A percentile compares a stretch with the other conserved stretches of the same genome.
These are phyloP conservation scores for Neostethus bicornis DNA, from an alignment of 2,797 vertebrate species.

Conservation along the genomic window DNA sequence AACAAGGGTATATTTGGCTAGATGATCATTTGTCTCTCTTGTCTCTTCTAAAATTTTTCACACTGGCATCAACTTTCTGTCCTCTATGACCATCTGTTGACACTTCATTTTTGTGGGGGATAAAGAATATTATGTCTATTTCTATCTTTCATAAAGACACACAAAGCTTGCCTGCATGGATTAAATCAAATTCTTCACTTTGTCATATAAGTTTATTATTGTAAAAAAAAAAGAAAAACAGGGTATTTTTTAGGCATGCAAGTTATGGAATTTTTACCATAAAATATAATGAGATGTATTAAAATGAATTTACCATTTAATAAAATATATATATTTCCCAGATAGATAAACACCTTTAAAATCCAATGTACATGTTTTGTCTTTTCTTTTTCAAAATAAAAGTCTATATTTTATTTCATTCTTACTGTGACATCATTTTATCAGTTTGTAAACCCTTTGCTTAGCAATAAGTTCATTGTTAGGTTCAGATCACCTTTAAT, in stretches of 20 bases:
- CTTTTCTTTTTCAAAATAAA: slow-evolving; percentile 38
- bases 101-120: slow-evolving; percentile 13
- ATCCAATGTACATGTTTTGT: slow-evolving; percentile 13
- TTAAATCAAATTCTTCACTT: slow-evolving; percentile 42
- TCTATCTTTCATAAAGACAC: slow-evolving; percentile 39
- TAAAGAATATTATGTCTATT: slow-evolving; percentile 17
- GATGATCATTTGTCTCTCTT: slow-evolving; percentile 11
- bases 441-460: slow-evolving; percentile 64
- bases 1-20: slow-evolving; percentile 1
- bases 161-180: slow-evolving; percentile 67
- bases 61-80: slow-evolving; percentile 33
- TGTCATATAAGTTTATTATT: slow-evolving; percentile 57
- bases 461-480: slow-evolving; percentile 58
- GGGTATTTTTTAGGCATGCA: slow-evolving; percentile 84
- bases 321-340: slow-evolving; percentile 32
- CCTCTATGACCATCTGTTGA: slow-evolving; percentile 22
- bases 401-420: slow-evolving; percentile 52
- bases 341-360: slow-evolving; percentile 8
- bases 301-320: slow-evolving; percentile 47
- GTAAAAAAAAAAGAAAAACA: slow-evolving; percentile 76
- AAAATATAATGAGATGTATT: slow-evolving; percentile 56
- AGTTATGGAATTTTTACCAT: slow-evolving; percentile 68
- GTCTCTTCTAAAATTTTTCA: slow-evolving; percentile 12
- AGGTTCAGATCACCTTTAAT: slow-evolving; percentile 58
- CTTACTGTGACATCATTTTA: slow-evolving; percentile 63